phyloP scores from a whole-genome alignment of 2,888 invertebrate genomes.

The Tetanocera ferruginea region DNA sequence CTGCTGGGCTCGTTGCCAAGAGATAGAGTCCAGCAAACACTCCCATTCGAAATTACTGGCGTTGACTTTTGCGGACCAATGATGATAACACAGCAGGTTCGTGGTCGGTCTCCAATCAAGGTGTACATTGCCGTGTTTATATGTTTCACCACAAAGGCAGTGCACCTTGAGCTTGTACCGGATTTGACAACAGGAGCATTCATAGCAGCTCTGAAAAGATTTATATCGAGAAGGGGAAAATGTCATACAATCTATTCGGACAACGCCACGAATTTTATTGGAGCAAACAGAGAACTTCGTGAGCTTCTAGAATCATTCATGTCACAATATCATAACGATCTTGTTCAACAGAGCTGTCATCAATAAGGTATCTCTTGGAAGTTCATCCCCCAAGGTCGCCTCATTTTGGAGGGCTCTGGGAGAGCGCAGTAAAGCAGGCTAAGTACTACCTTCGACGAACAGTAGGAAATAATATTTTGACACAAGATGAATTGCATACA shows the following conservation, averaged over 20 bases:
- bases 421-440: background rate
- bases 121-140: constrained; percentile 27
- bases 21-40: no score
- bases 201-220: background rate
- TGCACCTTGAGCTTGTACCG: constrained; percentile 27
- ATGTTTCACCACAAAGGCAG: constrained; percentile 26
- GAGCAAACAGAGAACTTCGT: background rate
- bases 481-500: no score
- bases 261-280: no score
- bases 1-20: no score
- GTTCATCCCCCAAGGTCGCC: background rate
- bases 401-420: constrained; percentile 22
- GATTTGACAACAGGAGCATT: constrained; percentile 24
- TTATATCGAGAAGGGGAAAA: no score
- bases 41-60: no score
- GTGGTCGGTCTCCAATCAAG: constrained; percentile 9
- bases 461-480: background rate
- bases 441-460: background rate
- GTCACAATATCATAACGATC: background rate
- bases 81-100: constrained; percentile 17
- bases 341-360: no score
- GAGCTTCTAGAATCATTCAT: background rate
- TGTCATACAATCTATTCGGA: background rate
- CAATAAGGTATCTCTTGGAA: no score
- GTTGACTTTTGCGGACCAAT: constrained; percentile 24